Evolutionary conservation across 2,113 vertebrate species (phyloP).

Genomic region (Chlamydotis undulata): DNA sequence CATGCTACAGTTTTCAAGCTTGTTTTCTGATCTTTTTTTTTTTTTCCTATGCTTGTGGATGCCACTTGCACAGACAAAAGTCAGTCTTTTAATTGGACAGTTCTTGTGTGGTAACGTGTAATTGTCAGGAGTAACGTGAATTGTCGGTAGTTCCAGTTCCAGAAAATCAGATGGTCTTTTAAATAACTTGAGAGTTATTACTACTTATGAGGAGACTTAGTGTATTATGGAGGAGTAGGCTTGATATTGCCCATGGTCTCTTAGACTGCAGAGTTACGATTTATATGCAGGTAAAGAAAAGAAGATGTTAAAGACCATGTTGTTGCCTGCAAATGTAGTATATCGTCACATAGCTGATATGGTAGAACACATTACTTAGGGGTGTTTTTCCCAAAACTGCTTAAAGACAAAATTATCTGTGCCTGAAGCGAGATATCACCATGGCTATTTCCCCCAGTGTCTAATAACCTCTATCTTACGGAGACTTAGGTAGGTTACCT

Average conservation of each 20-base stretch:
- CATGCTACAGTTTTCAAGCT: constrained; percentile 12
- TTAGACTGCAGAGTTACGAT: not conserved
- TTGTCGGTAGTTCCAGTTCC: not conserved
- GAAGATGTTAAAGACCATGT: not conserved
- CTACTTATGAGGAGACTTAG: not conserved
- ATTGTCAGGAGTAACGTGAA: not conserved
- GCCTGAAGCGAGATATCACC: not conserved
- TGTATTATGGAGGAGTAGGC: not conserved
- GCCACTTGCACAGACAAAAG: constrained; percentile 38
- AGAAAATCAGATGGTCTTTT: not conserved
- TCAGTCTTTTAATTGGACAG: not conserved
- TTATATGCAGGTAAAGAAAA: not conserved
- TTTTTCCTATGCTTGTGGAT: constrained; percentile 1
- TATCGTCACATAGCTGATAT: not conserved
- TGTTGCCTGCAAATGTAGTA: not conserved
- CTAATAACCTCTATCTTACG: not conserved
- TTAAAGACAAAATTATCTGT: not conserved
- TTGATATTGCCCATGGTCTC: not conserved
- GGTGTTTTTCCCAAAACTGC: not conserved
- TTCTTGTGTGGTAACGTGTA: constrained; percentile 22
- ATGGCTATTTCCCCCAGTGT: not conserved
- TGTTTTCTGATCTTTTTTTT: not conserved
- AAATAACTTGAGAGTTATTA: not conserved
- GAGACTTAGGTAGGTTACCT: not conserved
- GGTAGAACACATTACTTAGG: not conserved